A percentile compares a stretch with the other conserved stretches of the same genome.
phyloP scores from a whole-genome alignment of 2,113 vertebrate genomes.

The Ceratotherium simum region DNA sequence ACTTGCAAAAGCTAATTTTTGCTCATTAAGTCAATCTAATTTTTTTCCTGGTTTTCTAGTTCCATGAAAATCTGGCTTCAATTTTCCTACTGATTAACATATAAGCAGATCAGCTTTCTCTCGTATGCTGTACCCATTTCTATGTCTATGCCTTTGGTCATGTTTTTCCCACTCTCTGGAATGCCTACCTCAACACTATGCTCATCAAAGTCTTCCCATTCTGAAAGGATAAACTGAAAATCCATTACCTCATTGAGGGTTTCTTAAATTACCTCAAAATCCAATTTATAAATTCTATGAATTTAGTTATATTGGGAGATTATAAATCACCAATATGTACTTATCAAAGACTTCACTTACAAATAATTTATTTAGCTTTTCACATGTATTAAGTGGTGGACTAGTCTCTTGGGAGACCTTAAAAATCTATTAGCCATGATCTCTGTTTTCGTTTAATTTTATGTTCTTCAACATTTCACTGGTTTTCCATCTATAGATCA shows the following conservation, averaged over 20 bases:
- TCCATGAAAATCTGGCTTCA: not conserved
- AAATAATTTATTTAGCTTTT: not conserved
- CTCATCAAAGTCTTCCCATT: not conserved
- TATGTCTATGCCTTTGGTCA: not conserved
- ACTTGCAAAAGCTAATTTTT: not conserved
- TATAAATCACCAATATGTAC: not conserved
- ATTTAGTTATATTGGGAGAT: not conserved
- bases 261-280: not conserved
- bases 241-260: not conserved
- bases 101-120: not conserved
- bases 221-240: not conserved
- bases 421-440: not conserved
- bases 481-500: not conserved
- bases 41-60: not conserved
- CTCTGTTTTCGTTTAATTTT: not conserved
- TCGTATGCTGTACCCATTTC: not conserved
- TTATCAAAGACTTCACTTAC: not conserved
- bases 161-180: not conserved
- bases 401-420: not conserved
- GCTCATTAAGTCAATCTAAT: not conserved
- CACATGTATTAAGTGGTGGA: not conserved
- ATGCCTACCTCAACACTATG: not conserved
- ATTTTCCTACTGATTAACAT: not conserved
- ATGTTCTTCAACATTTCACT: not conserved
- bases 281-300: not conserved